Percentiles rank a stretch among this genome's conserved stretches.
phyloP scores from a whole-genome alignment of 2,888 invertebrate genomes.

The Clivina fossor region DNA sequence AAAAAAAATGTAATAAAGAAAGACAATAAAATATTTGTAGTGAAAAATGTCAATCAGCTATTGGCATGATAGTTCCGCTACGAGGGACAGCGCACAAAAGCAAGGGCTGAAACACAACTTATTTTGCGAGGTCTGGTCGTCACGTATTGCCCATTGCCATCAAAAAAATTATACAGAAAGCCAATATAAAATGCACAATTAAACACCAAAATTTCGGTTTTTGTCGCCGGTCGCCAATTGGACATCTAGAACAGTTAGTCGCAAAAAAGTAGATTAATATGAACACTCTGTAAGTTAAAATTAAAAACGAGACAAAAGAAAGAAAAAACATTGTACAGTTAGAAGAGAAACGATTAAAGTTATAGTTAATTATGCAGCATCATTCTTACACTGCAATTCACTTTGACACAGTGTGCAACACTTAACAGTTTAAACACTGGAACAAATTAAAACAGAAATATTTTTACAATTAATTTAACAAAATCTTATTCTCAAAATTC shows the following conservation, averaged over 20 bases:
- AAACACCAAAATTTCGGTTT: constrained; percentile 27
- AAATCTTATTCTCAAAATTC: no score
- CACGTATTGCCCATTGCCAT: constrained; percentile 54
- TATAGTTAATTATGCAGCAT: constrained; percentile 12
- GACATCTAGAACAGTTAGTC: constrained; percentile 51
- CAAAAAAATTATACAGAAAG: constrained; percentile 41
- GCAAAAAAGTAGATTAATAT: constrained; percentile 38
- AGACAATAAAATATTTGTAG: neutral
- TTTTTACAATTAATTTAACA: constrained; percentile 4
- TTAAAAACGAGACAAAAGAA: no score
- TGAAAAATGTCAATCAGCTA: constrained; percentile 7
- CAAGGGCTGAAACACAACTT: constrained; percentile 47
- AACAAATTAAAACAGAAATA: constrained; percentile 17
- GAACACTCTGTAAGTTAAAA: constrained; percentile 36
- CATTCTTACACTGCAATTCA: no score
- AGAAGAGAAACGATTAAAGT: constrained; percentile 11
- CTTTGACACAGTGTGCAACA: no score
- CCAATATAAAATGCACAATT: constrained; percentile 29
- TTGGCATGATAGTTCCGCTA: constrained; percentile 47
- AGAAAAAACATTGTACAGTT: neutral
- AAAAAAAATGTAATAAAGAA: neutral
- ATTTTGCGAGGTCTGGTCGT: constrained; percentile 50
- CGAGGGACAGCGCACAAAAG: constrained; percentile 47
- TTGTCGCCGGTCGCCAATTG: constrained; percentile 38
- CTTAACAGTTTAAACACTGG: constrained; percentile 22